These are phyloP conservation scores for Orgyia antiqua DNA, from an alignment of 2,888 invertebrate species.

Conservation along the genomic window DNA sequence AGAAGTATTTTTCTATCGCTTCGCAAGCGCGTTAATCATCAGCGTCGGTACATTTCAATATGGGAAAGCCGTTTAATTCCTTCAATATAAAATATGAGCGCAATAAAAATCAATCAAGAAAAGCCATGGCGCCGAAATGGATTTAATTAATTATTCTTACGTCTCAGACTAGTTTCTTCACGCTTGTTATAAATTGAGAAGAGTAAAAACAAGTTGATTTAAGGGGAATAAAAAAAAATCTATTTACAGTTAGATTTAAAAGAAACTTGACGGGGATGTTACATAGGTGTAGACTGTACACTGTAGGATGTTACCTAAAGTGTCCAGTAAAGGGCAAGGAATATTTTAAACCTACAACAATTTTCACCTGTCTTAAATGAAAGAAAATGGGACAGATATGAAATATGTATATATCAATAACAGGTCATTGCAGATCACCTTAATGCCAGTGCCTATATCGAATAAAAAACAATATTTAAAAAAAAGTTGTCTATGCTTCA, in stretches of 20 bases:
- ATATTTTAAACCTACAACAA: no score
- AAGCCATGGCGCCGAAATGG: conserved; percentile 20
- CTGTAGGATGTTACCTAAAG: no score
- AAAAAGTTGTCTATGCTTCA: no score
- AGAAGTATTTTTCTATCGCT: neutral
- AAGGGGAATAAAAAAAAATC: neutral
- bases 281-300: no score
- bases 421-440: no score
- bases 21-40: conserved; percentile 1
- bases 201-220: conserved; percentile 5
- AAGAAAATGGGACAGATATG: no score
- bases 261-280: no score
- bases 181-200: conserved; percentile 11
- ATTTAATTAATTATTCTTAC: conserved; percentile 19
- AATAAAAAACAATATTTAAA: no score
- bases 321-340: no score
- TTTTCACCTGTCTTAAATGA: no score
- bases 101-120: conserved; percentile 28
- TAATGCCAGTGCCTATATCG: no score
- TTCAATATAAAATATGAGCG: conserved; percentile 12
- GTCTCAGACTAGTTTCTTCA: conserved; percentile 10
- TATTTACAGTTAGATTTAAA: neutral
- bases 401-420: no score
- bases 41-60: conserved; percentile 4
- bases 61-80: conserved; percentile 8